phyloP scores from a whole-genome alignment of 2,113 vertebrate species.

The Nothobranchius kuhntae region DNA sequence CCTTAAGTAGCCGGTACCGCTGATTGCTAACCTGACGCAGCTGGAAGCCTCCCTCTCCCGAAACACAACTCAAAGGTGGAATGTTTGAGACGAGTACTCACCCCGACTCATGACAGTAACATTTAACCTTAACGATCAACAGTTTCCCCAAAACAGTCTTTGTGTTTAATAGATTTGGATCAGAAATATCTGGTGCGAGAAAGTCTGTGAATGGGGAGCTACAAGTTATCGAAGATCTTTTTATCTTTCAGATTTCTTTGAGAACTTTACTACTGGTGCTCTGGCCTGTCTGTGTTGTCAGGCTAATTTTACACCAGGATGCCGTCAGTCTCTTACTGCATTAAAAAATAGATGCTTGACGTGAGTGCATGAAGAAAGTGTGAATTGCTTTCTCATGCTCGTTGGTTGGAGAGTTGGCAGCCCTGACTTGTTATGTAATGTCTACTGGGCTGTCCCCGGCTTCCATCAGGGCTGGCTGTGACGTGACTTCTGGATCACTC shows the following conservation, averaged over 20 bases:
- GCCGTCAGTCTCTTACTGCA: neutral
- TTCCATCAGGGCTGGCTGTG: neutral
- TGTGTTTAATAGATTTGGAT: no score
- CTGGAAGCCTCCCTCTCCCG: no score
- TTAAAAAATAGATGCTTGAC: neutral
- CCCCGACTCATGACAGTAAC: no score
- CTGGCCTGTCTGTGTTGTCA: neutral
- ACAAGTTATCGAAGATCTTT: no score
- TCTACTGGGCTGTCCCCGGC: neutral
- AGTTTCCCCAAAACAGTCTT: no score
- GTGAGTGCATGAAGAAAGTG: conserved; percentile 6
- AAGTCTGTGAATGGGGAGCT: no score
- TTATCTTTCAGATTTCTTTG: neutral
- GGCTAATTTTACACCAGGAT: neutral
- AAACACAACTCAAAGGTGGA: no score
- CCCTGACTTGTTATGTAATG: neutral
- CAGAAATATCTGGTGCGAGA: no score
- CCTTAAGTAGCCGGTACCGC: no score
- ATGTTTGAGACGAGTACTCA: no score
- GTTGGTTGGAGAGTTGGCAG: neutral
- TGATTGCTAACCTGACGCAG: no score
- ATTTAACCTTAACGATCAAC: no score
- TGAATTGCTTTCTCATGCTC: conserved; percentile 6
- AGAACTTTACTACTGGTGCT: neutral
- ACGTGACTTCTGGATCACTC: neutral